phyloP scores from a whole-genome alignment of 2,113 vertebrate genomes.

The Dolichotis patagonum region DNA sequence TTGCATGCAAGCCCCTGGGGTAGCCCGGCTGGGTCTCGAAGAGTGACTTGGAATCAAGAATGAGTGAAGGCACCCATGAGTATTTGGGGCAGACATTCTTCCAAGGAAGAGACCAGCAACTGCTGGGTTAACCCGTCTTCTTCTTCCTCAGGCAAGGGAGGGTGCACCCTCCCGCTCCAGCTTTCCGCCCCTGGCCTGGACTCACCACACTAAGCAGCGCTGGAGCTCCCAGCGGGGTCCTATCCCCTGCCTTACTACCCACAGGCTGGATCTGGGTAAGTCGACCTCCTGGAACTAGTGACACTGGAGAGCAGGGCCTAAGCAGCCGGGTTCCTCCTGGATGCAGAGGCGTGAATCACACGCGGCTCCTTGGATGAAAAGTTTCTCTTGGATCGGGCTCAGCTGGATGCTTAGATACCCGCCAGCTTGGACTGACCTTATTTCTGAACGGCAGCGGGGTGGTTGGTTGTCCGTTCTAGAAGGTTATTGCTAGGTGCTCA shows the following conservation, averaged over 20 bases:
- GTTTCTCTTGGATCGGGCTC: not conserved
- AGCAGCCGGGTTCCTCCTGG: not conserved
- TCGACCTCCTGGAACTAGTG: not conserved
- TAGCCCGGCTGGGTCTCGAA: not conserved
- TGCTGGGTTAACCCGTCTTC: not conserved
- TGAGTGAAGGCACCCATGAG: not conserved
- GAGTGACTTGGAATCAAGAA: not conserved
- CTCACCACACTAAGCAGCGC: not conserved
- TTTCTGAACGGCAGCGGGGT: not conserved
- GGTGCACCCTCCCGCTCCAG: not conserved
- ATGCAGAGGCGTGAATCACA: not conserved
- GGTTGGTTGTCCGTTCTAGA: not conserved
- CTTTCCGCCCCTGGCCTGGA: not conserved
- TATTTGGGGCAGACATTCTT: not conserved
- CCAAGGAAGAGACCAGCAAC: not conserved
- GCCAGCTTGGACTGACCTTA: not conserved
- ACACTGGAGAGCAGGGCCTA: not conserved
- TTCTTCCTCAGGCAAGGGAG: conserved; percentile 1
- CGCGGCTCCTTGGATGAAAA: not conserved
- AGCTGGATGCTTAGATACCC: not conserved
- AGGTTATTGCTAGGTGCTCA: not conserved
- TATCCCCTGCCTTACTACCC: not conserved
- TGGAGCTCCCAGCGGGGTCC: not conserved
- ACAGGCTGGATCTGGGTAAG: conserved; percentile 5
- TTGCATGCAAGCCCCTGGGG: not conserved